phyloP scores from a whole-genome alignment of 2,113 vertebrate genomes.

The Ictalurus furcatus region DNA sequence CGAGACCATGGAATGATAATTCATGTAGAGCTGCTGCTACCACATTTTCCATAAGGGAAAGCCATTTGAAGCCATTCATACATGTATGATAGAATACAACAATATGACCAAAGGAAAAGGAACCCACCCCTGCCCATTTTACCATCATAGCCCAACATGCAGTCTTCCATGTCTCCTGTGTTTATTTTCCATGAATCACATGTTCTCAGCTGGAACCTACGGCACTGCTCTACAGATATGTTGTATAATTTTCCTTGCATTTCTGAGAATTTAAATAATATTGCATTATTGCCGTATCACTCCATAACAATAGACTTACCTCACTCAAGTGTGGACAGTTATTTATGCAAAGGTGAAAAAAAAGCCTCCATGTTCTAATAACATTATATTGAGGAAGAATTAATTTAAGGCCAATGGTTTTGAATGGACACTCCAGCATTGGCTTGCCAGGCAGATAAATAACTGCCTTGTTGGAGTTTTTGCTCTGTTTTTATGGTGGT shows the following conservation, averaged over 20 bases:
- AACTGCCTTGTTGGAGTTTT: slow-evolving; percentile 62
- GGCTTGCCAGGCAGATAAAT: slow-evolving; percentile 64
- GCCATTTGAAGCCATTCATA: slow-evolving; percentile 34
- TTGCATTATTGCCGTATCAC: slow-evolving; percentile 2
- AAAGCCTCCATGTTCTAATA: slow-evolving; percentile 55
- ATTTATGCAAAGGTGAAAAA: slow-evolving; percentile 51
- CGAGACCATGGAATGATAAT: slow-evolving; percentile 46
- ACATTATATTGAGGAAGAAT: slow-evolving; percentile 61
- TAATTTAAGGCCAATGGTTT: slow-evolving; percentile 55
- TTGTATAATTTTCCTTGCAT: slow-evolving; percentile 22
- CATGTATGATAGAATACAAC: slow-evolving; percentile 17
- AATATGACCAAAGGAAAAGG: slow-evolving; percentile 23
- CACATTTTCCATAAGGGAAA: slow-evolving; percentile 37
- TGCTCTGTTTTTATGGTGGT: slow-evolving; percentile 58
- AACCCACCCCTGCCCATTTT: not conserved
- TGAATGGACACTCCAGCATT: slow-evolving; percentile 54
- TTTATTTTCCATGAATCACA: slow-evolving; percentile 40
- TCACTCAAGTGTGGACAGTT: slow-evolving; percentile 7
- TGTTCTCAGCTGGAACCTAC: not conserved
- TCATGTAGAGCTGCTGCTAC: slow-evolving; percentile 34
- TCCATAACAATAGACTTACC: slow-evolving; percentile 20
- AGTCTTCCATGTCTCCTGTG: slow-evolving; percentile 11
- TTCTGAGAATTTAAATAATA: slow-evolving; percentile 17
- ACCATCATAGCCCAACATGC: slow-evolving; percentile 29
- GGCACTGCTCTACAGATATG: not conserved